A percentile compares a stretch with the other conserved stretches of the same genome.
Conservation (phyloP, 1,140 invertebrate species). For the Hypothenemus hampei region DNA sequence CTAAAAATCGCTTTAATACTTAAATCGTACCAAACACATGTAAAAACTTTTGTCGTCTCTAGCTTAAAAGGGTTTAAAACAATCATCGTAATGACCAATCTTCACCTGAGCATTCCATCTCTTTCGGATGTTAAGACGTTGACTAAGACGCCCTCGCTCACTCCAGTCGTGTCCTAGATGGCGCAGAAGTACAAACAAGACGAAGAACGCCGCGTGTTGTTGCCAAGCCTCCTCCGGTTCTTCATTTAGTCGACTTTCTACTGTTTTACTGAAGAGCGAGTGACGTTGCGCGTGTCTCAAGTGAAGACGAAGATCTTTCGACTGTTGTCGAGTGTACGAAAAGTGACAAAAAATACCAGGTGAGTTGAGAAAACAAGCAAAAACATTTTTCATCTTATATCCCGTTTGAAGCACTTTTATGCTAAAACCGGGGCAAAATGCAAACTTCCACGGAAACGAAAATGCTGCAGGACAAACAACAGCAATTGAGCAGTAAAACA, state of each 20-base stretch:
- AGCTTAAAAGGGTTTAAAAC: too few species aligned
- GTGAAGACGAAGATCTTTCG: neutral
- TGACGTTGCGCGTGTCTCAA: constrained; percentile 32
- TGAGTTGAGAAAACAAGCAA: neutral
- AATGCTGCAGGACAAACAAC: constrained; percentile 31
- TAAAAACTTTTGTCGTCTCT: too few species aligned
- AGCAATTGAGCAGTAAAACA: constrained; percentile 24
- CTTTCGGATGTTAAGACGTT: neutral
- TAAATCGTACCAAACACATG: too few species aligned
- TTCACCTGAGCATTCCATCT: constrained; percentile 5
- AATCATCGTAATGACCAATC: constrained; percentile 15
- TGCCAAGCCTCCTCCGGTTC: constrained; percentile 28
- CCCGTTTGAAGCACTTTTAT: too few species aligned
- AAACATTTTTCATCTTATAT: too few species aligned
- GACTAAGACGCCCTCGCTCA: neutral
- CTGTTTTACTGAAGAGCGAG: constrained; percentile 37
- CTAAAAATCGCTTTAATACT: too few species aligned
- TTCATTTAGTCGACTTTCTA: constrained; percentile 44
- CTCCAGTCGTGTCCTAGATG: constrained; percentile 33
- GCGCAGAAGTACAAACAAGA: constrained; percentile 39
- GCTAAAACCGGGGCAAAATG: constrained; percentile 31
- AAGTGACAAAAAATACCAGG: neutral
- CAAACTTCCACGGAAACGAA: constrained; percentile 38
- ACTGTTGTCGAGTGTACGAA: neutral
- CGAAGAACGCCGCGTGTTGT: constrained; percentile 31